These are phyloP conservation scores for Cyrtonyx montezumae DNA, from an alignment of 2,113 vertebrate species.

Conservation along the genomic window DNA sequence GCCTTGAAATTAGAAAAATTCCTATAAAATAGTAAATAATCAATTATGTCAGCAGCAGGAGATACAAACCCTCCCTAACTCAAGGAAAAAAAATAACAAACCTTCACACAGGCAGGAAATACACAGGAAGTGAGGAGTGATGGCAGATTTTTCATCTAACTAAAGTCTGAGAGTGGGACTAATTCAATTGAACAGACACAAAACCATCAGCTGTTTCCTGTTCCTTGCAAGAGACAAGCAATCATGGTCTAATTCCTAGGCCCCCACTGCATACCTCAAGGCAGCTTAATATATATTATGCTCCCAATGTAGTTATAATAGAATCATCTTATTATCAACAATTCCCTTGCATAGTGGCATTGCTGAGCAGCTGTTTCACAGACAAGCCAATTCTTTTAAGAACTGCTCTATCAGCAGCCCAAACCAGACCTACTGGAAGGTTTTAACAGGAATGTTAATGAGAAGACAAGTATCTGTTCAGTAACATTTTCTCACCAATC, in stretches of 20 bases:
- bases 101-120: not conserved
- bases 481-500: constrained; percentile 62
- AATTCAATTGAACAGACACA: not conserved
- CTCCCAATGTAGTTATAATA: constrained; percentile 47
- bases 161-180: not conserved
- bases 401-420: constrained; percentile 73
- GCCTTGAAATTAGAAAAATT: not conserved
- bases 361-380: constrained; percentile 74
- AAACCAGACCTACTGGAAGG: constrained; percentile 64
- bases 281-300: constrained; percentile 49
- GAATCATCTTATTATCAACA: constrained; percentile 71
- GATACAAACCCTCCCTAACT: not conserved
- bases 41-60: not conserved
- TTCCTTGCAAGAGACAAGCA: not conserved
- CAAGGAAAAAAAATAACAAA: not conserved
- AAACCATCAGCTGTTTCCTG: not conserved
- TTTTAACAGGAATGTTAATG: constrained; percentile 76
- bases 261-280: not conserved
- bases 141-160: not conserved
- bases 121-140: not conserved
- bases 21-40: not conserved
- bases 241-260: not conserved
- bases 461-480: constrained; percentile 56
- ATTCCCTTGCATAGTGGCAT: constrained; percentile 65
- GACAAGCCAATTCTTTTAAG: constrained; percentile 77